These are phyloP conservation scores for Lepus americanus DNA, from an alignment of 2,113 vertebrate genomes.

Conservation along the genomic window DNA sequence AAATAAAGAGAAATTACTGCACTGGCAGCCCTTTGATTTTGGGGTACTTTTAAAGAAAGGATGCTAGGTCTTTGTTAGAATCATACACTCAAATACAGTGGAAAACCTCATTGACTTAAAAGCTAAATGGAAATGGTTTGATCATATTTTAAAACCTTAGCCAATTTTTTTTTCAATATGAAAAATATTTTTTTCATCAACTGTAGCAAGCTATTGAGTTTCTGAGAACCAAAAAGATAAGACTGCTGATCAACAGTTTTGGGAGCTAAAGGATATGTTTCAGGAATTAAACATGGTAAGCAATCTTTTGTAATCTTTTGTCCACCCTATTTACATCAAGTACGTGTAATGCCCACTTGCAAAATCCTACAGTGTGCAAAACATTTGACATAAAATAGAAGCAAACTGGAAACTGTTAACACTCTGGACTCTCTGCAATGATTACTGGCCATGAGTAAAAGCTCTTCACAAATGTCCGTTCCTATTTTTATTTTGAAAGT, in stretches of 20 bases:
- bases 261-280: background rate
- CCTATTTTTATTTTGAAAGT: background rate
- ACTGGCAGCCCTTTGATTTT: slow-evolving; percentile 65
- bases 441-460: background rate
- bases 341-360: background rate
- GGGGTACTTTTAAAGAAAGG: slow-evolving; percentile 55
- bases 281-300: background rate
- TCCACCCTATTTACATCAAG: background rate
- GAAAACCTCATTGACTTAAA: slow-evolving; percentile 71
- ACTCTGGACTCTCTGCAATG: background rate
- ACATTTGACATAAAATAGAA: background rate
- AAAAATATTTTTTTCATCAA: slow-evolving; percentile 31
- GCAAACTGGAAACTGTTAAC: background rate
- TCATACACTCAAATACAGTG: slow-evolving; percentile 48
- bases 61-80: slow-evolving; percentile 47
- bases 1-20: slow-evolving; percentile 43
- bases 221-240: background rate
- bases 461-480: background rate
- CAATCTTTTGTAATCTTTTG: background rate
- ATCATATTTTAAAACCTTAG: slow-evolving; percentile 65
- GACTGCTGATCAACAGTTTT: background rate
- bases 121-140: slow-evolving; percentile 68
- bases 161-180: slow-evolving; percentile 66
- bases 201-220: background rate
- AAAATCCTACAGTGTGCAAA: background rate